Conservation (phyloP, 64 coral and sea anemone species). For the Trachythela sp. region DNA sequence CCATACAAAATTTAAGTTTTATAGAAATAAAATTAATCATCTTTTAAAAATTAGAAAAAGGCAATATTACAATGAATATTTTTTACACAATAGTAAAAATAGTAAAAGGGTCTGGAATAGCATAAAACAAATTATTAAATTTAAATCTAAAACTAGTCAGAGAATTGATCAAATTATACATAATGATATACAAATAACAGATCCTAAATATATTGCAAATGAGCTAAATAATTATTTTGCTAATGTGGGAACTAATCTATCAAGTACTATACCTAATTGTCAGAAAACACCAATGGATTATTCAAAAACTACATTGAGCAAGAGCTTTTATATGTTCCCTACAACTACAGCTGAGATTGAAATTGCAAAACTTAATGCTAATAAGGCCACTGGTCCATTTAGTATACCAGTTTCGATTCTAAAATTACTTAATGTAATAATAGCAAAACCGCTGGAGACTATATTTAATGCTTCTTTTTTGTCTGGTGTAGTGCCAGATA, state of each 20-base stretch:
- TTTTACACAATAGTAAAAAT: conserved; percentile 16
- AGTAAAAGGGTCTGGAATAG: conserved; percentile 26
- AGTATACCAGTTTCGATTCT: conserved; percentile 47
- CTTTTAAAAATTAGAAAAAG: conserved; percentile 14
- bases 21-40: conserved; percentile 38
- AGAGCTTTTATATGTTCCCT: conserved; percentile 59
- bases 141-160: neutral
- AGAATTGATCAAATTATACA: neutral
- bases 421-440: conserved; percentile 29
- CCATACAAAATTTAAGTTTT: conserved; percentile 24
- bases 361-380: conserved; percentile 55
- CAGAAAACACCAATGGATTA: neutral
- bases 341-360: conserved; percentile 58
- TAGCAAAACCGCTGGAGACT: conserved; percentile 25
- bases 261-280: neutral
- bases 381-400: conserved; percentile 55
- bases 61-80: conserved; percentile 29
- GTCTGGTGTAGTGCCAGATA: conserved; percentile 30
- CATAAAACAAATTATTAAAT: conserved; percentile 32
- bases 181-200: neutral
- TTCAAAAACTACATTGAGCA: neutral
- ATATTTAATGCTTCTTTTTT: conserved; percentile 9
- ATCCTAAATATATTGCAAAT: conserved; percentile 10
- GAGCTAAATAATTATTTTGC: neutral
- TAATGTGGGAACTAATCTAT: neutral